Base-by-base conservation (phyloP, 2,797 vertebrate species). In the Chrosomus eos region DNA sequence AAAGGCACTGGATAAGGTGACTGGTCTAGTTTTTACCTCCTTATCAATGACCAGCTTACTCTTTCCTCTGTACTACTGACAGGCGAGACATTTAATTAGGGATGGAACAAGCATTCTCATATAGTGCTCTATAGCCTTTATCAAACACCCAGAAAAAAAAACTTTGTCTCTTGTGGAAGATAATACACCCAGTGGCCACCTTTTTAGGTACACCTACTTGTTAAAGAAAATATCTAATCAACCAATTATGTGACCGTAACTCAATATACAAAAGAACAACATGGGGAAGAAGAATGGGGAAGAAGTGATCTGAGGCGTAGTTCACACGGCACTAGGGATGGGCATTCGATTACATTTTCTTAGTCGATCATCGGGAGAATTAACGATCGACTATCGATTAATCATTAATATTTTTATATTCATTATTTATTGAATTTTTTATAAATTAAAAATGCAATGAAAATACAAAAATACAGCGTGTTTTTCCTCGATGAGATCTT, bases 51-150 rank as follows among this genome's bases (percentile, higher is more conserved):
- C 7, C 73, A 51, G 74, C 71, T 83, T 82, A 31, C 60, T 55
- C 40, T 51, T 43, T 62, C 26, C 18, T 72, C 53, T 70, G 28
- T 73, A 45, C 43, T 26, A 13, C 58, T 74, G 81, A 76, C 58
- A 67, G 60, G 75, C 45, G 11, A 67, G 72, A 75, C 71, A 74
- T 77, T 82, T 86, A 86, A 86, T 48, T 48, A 82, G 80, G 23
- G 55, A 80, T 53, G 18, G 28, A 64, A 66, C 64, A 10, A 36
- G 43, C 36, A 13, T 60, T 83, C 14, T 38, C 71, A 13, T 51
- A 3, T 36, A 74, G 28, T 45, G 40, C 21, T 26, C 38, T 31
- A 64, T 78, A 64, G 76, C 18, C 58, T 64, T 62, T 7, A 78
- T 28, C 9, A 64, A 16, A 78, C n/a, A 76, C 51, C 3, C 64